These are phyloP conservation scores for Gobio gobio DNA, from an alignment of 2,113 vertebrate genomes.

Conservation along the genomic window DNA sequence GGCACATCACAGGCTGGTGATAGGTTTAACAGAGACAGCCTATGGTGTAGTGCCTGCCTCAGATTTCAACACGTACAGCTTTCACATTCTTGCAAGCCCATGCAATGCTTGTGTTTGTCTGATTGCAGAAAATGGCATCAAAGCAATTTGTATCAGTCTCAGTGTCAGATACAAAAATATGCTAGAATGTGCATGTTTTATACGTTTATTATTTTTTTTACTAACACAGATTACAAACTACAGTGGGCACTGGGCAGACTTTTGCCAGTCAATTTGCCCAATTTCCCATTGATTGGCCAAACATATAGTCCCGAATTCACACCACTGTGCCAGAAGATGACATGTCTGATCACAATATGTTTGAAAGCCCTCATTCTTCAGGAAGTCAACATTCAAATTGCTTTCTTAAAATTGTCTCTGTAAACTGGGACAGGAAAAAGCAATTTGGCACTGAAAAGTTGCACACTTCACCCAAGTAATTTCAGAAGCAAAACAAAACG, in stretches of 20 bases:
- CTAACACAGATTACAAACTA: not conserved
- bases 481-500: not conserved
- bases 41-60: not conserved
- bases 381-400: not conserved
- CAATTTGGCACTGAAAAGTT: not conserved
- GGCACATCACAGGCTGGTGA: constrained; percentile 47
- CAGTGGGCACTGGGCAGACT: not conserved
- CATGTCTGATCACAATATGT: no score
- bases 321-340: not conserved
- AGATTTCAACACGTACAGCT: not conserved
- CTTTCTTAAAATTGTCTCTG: not conserved
- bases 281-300: not conserved
- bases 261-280: not conserved
- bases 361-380: no score
- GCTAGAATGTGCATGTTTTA: not conserved
- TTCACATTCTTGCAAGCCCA: not conserved
- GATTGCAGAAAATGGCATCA: not conserved
- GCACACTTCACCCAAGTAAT: not conserved
- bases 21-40: constrained; percentile 36
- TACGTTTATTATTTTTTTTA: not conserved
- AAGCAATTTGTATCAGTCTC: not conserved
- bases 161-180: not conserved
- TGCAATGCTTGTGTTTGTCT: not conserved
- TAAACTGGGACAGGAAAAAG: not conserved
- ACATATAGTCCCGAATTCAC: not conserved